Base-by-base conservation (phyloP, 2,797 vertebrate species). In the Acrossocheilus fasciatus region DNA sequence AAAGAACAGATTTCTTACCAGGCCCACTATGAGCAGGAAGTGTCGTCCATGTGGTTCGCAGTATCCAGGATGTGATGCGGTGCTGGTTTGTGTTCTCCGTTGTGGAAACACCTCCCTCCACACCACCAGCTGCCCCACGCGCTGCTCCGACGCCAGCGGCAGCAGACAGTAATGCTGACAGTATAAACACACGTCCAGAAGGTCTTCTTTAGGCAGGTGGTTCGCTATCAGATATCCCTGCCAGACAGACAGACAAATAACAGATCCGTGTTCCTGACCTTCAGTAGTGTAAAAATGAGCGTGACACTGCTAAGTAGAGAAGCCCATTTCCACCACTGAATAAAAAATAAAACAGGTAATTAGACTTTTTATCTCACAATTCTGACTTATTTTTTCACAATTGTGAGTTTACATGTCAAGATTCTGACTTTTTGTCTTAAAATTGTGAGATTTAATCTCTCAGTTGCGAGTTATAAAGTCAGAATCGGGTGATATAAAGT, bases 71-170 rank as follows among this genome's bases (percentile, higher is more conserved):
- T 85, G 90, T 0, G 90, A 73, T 0, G 84, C 36, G 0, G 80
- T 52, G 43, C 64, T 23, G 52, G 72, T 52, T n/a, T 92, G 92
- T 2, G 95, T 91, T 52, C 96, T 96, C 85, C 95, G 93, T 36
- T 92, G 94, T 6, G 97, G 97, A 89, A 99, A 99, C 43, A 99
- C 97, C 91, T 99, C 98, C 90, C 97, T 93, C 98, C 98, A 99
- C 86, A 99, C 93, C 91, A 99, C 96, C 89, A 99, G 91, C 93
- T 98, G 98, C 43, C 96, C 96, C 62, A 98, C 94, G 3, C 95
- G 95, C 91, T 96, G 96, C 87, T 96, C 96, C 0, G 96, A 95
- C 6, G 96, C 96, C 94, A 98, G 94, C 0, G 97, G 94, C 90
- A 99, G 94, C 82, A 99, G 95, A 81, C 97, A 96, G 89, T 97